Base-by-base conservation (phyloP, 2,113 vertebrate species). In the Menura novaehollandiae region DNA sequence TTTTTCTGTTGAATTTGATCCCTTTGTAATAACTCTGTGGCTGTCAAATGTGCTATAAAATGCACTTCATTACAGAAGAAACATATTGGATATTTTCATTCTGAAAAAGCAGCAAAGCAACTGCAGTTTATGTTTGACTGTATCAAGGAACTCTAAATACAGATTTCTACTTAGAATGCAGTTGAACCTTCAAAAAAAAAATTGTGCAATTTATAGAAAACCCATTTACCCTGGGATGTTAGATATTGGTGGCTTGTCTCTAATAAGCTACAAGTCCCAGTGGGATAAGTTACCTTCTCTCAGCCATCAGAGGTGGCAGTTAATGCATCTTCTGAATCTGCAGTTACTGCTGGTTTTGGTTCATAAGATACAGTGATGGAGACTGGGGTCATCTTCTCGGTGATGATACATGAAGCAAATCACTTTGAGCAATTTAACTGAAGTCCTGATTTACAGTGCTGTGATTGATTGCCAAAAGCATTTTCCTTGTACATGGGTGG, bases 381-480 rank as follows among this genome's bases (percentile, higher is more conserved):
- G 64, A 32, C 35, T 22, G 19, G 19, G 20, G 10, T 46, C 22
- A 1, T 37, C 30, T 68, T 72, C 24, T 53, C 69, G 74, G 20
- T 64, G 53, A 19, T 7, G 24, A 12, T 32, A 32, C 9, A 8
- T 5, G 9, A 71, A 81, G 13, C 15, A 44, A 14, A 13, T 15
- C n/a, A 17, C 35, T 71, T 67, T 1, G 6, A 60, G 20, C 23
- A 66, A 0, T 64, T 81, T 24, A 52, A 60, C 41, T 39, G 19
- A 51, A 46, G 3, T 46, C 23, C 28, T 11, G 8, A 7, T 37
- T 67, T 84, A 37, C 0, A 1, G 15, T 67, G 39, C 49, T 71
- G 22, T 2, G 9, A 41, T 67, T 1, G 9, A 41, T 67, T 4
- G 6, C 37, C 26, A 22, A 32, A 51, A 75, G 8, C 1, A 0